phyloP scores from a whole-genome alignment of 2,113 vertebrate genomes.

The Spea bombifrons region DNA sequence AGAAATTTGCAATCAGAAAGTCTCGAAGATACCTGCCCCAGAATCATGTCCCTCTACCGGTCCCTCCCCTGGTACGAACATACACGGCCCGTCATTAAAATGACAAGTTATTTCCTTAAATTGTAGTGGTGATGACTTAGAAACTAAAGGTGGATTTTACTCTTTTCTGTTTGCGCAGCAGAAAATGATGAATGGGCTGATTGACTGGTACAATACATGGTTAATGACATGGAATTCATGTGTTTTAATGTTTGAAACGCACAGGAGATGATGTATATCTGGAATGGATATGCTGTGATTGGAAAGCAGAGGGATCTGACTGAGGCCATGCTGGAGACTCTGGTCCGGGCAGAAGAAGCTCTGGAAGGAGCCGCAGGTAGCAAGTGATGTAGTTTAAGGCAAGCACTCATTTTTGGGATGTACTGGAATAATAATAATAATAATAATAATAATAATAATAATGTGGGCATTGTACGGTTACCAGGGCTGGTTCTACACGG shows the following conservation, averaged over 20 bases:
- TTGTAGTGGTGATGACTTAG: too few species aligned
- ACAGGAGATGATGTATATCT: slow-evolving; percentile 99
- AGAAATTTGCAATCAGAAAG: slow-evolving; percentile 97
- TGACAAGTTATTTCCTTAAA: too few species aligned
- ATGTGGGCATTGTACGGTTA: background rate
- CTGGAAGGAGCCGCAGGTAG: slow-evolving; percentile 81
- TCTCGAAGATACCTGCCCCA: slow-evolving; percentile 84
- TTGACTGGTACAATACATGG: too few species aligned
- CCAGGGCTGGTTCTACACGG: too few species aligned
- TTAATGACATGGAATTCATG: too few species aligned
- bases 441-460: too few species aligned
- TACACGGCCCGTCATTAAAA: too few species aligned
- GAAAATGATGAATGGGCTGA: too few species aligned
- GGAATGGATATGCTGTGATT: slow-evolving; percentile 95
- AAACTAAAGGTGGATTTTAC: too few species aligned
- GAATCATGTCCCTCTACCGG: slow-evolving; percentile 77
- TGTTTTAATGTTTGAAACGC: too few species aligned
- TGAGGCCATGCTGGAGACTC: slow-evolving; percentile 85
- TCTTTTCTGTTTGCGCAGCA: too few species aligned
- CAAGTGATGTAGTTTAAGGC: slow-evolving; percentile 39
- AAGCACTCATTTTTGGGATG: slow-evolving; percentile 25
- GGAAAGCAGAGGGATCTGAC: slow-evolving; percentile 89
- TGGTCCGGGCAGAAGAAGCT: slow-evolving; percentile 77
- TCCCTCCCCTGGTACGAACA: slow-evolving; percentile 85
- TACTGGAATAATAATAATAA: background rate